A percentile compares a stretch with the other conserved stretches of the same genome.
Evolutionary conservation across 2,888 invertebrate species (phyloP).

Genomic region (Chydorus sphaericus): DNA sequence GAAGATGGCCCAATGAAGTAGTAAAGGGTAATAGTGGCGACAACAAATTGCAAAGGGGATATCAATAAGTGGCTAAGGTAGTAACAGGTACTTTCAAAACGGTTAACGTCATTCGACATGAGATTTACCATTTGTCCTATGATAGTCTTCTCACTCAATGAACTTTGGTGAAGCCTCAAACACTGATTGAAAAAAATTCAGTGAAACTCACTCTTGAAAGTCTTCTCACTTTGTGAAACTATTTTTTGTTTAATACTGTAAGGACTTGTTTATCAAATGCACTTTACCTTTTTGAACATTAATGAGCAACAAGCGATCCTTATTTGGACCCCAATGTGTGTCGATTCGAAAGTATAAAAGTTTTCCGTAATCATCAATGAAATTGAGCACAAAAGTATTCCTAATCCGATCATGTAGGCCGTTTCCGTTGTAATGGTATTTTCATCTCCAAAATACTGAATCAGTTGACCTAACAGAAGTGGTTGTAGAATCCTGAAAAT

Average conservation of each 20-base stretch:
- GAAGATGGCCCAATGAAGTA: slow-evolving; percentile 52
- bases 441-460: slow-evolving; percentile 46
- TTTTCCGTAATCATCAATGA: slow-evolving; percentile 66
- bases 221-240: too few species aligned
- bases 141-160: slow-evolving; percentile 71
- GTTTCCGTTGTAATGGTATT: slow-evolving; percentile 35
- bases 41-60: slow-evolving; percentile 64
- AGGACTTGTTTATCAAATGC: too few species aligned
- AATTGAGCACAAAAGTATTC: slow-evolving; percentile 56
- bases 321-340: slow-evolving; percentile 58
- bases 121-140: slow-evolving; percentile 87
- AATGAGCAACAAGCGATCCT: slow-evolving; percentile 66
- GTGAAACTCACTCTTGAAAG: too few species aligned
- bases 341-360: slow-evolving; percentile 70
- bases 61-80: slow-evolving; percentile 86
- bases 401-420: slow-evolving; percentile 60
- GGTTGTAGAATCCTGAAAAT: slow-evolving; percentile 47
- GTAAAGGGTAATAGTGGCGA: slow-evolving; percentile 68
- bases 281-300: slow-evolving; percentile 62
- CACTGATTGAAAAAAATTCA: too few species aligned
- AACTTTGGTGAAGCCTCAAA: slow-evolving; percentile 58
- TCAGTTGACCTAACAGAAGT: slow-evolving; percentile 44
- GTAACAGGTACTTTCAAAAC: slow-evolving; percentile 77
- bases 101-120: slow-evolving; percentile 87
- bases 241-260: too few species aligned